Conservation (phyloP, 1,140 invertebrate species). For the Eulimnadia texana region DNA sequence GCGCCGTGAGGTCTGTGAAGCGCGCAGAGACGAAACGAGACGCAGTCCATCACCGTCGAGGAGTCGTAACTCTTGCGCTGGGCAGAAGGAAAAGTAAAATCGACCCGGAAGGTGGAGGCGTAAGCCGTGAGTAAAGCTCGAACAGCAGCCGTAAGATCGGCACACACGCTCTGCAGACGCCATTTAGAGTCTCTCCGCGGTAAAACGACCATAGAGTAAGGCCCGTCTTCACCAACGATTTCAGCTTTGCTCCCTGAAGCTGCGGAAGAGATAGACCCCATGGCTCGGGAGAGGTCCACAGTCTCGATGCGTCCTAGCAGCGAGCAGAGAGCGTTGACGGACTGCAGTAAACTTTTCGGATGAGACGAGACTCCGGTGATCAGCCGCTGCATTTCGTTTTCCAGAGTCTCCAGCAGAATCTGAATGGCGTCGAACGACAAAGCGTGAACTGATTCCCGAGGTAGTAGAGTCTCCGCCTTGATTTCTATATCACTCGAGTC, state of each 20-base stretch:
- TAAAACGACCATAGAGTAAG: slow-evolving; percentile 44
- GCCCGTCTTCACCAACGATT: slow-evolving; percentile 36
- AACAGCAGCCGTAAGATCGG: slow-evolving; percentile 52
- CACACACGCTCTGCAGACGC: slow-evolving; percentile 25
- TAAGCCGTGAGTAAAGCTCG: slow-evolving; percentile 63
- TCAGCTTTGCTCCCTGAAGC: neutral
- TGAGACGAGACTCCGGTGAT: slow-evolving; percentile 26
- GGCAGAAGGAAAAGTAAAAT: slow-evolving; percentile 35
- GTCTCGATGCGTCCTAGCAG: slow-evolving; percentile 77
- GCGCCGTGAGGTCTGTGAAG: slow-evolving; percentile 59
- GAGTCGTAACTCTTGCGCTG: slow-evolving; percentile 8
- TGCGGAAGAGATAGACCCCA: slow-evolving; percentile 44
- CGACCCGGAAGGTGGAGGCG: slow-evolving; percentile 65
- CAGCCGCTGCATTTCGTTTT: slow-evolving; percentile 58
- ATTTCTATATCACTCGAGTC: slow-evolving; percentile 54
- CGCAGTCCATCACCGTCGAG: slow-evolving; percentile 54
- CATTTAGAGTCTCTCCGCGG: slow-evolving; percentile 27
- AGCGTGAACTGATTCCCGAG: slow-evolving; percentile 49
- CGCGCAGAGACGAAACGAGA: slow-evolving; percentile 66
- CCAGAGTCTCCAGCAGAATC: slow-evolving; percentile 65
- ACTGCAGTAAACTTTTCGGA: slow-evolving; percentile 56
- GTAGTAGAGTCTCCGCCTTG: slow-evolving; percentile 55
- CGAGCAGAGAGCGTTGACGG: slow-evolving; percentile 81
- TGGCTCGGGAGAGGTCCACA: slow-evolving; percentile 55
- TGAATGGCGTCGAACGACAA: slow-evolving; percentile 61